Base-by-base conservation (phyloP, 2,797 vertebrate species). In the Falco cherrug region DNA sequence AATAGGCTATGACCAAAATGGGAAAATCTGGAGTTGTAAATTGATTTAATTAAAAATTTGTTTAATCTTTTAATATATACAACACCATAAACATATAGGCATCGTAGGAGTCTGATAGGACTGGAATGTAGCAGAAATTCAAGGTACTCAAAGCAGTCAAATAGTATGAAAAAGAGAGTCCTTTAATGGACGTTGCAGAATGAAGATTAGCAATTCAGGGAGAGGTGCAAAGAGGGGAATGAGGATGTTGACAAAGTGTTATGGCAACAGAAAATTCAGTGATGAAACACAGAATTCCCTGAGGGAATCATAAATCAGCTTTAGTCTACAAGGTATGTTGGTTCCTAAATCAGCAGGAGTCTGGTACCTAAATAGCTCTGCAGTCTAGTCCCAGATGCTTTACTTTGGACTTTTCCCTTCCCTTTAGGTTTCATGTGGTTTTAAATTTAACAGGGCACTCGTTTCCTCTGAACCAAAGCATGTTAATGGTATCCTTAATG, bases 271-370 rank as follows among this genome's bases (percentile, higher is more conserved):
- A 92, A 96, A 95, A 87, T 83, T 94, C 81, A 65, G 45, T 89
- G 92, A 84, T 80, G 68, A 95, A 97, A 90, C 10, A 5, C 88
- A 92, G 90, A 84, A 95, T 95, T 96, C 75, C 84, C 71, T 0
- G 4, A 93, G 84, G 94, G 84, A 96, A 92, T 95, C 75, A 90
- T 97, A 95, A 95, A 95, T 94, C 92, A 92, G 21, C 43, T 84
- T 92, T 71, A 93, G 68, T 83, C 88, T 78, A 31, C 61, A 41
- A 82, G 74, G 65, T 86, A 93, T 88, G 82, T 84, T 78, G 79
- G 94, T 94, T 92, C 84, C 87, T 95, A 94, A 88, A 88, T 86
- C 91, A 95, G 82, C 94, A 88, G 93, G 89, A 95, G 89, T 71
- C 83, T 88, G 76, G 85, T 94, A 91, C 89, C 93, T 96, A 89